Evolutionary conservation across 2,888 invertebrate species (phyloP), one percentile per base, ranked within the genome.

Genomic region (Torymus texanus): DNA sequence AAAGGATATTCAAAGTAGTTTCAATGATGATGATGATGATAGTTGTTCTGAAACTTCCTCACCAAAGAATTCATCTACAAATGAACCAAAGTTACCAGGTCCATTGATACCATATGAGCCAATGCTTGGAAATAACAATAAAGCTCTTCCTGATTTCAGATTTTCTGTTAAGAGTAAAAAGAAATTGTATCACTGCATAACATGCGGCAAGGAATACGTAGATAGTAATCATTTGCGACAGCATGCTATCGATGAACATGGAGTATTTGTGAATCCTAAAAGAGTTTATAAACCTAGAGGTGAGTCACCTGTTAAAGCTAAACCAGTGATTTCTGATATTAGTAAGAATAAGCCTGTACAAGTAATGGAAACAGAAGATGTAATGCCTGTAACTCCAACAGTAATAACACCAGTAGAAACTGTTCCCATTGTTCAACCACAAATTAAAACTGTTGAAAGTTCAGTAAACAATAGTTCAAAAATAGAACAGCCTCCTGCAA

Each of bases 121-220:
- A 11, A 79, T 82, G 8, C 72, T 86, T 61, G 84, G 82, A 14
- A 86, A 85, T 78, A 84, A 84, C 3, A 87, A 86, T 75, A 80
- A 82, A 21, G 79, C 83, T 0, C 29, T 87, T 58, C 86, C 88
- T 70, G 86, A 87, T 82, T 89, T 88, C 50, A 84, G 84, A 77
- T 85, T 88, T 51, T 84, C 86, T 8, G 84, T 88, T 0, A 85
- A 86, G 78, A 84, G 83, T 58, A 85, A 83, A 63, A 85, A 82
- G 16, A 85, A 84, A 50, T 70, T 88, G 13, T 88, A 84, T 76
- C 84, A 85, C 51, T 90, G 90, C 68, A 62, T 77, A 18, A 84
- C 83, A 2, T 90, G 90, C 75, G 88, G 87, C 4, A 85, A 83
- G 24, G 83, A 86, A 68, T 88, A 85, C 73, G 70, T 80, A n/a